Conservation (phyloP, 2,113 vertebrate genomes). For the Turnix velox region DNA sequence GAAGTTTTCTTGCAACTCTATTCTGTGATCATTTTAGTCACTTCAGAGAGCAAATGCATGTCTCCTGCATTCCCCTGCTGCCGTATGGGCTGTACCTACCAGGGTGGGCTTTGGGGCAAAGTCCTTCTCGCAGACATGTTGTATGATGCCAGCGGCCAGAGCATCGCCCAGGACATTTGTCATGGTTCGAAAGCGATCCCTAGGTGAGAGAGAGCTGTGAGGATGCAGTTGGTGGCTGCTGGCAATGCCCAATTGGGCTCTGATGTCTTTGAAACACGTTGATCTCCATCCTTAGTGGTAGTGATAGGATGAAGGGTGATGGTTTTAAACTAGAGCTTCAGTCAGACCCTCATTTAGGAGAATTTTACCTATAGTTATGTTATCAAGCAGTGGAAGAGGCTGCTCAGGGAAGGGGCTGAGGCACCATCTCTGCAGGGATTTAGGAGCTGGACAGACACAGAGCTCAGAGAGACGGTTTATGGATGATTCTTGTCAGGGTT, state of each 20-base stretch:
- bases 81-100: fast-evolving
- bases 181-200: slow-evolving; percentile 85
- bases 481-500: too few relatives aligned
- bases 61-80: fast-evolving
- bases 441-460: too few relatives aligned
- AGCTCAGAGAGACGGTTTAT: too few relatives aligned
- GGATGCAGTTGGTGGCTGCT: background rate
- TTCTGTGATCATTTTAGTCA: too few relatives aligned
- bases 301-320: too few relatives aligned
- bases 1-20: too few relatives aligned
- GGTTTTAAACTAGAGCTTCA: too few relatives aligned
- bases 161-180: slow-evolving; percentile 84
- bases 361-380: too few relatives aligned
- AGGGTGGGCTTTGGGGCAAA: slow-evolving; percentile 60
- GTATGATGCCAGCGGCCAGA: slow-evolving; percentile 84
- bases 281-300: background rate
- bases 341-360: too few relatives aligned
- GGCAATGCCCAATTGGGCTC: fast-evolving
- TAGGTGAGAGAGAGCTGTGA: background rate
- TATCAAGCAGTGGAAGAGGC: too few relatives aligned
- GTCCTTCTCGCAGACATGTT: slow-evolving; percentile 80
- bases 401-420: too few relatives aligned
- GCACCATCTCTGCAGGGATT: too few relatives aligned
- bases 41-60: fast-evolving
- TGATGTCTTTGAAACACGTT: background rate